Evolutionary conservation across 2,113 vertebrate genomes (phyloP), one percentile per base, ranked within the genome.

Genomic region (Suricata suricatta): DNA sequence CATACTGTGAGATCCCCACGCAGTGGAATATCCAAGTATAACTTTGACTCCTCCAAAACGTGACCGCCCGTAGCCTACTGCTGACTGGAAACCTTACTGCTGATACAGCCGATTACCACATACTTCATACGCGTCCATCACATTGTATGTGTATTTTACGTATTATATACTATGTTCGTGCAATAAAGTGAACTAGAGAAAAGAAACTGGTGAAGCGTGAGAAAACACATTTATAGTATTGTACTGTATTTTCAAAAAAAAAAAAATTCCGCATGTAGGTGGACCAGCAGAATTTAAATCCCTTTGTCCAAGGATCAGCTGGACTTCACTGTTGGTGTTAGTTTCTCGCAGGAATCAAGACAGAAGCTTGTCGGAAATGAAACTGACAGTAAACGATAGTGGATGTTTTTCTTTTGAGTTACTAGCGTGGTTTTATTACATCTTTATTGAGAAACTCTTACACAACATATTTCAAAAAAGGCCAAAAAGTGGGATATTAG

Each of bases 391-490:
- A 90, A 50, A 93, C 85, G 31, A 83, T 79, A 88, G 27, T 41
- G 85, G 35, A 31, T 5, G 19, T 68, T 93, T 92, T 64, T 66
- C 25, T 79, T 94, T 83, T 23, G 82, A 31, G n/a, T 86, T 95
- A 68, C 21, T 81, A 16, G 15, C 71, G 10, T 44, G 60, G 82
- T 89, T 96, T 95, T 83, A 85, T 50, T 92, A 16, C 27, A 12
- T 86, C 15, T 83, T 88, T 85, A 35, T 64, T 81, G 54, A 96
- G 79, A 91, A 95, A 80, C 76, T 64, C 47, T 77, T 69, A 29
- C 2, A 66, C 38, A 83, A 41, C 47, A 27, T 47, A 27, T 64
- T 96, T 95, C 29, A 90, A 11, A 0, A 35, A 93, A 41, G 68
- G 11, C 52, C 16, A 50, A 38, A 83, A 94, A 90, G 15, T 68